phyloP scores from a whole-genome alignment of 2,888 invertebrate species.

The Minunthozetes semirufus region DNA sequence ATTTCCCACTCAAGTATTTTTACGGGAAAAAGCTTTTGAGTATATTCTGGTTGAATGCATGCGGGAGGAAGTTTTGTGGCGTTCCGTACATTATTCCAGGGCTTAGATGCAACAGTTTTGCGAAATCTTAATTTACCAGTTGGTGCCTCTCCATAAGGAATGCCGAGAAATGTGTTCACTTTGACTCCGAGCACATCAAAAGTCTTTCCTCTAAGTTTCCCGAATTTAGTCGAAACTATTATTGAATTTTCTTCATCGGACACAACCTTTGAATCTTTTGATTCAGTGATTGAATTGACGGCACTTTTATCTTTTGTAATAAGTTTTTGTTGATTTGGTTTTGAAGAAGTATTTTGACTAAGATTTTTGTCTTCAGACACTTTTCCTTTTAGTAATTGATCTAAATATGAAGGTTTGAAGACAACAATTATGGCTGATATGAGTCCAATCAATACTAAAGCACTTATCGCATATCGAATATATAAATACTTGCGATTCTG shows the following conservation, averaged over 20 bases:
- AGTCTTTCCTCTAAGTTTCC: constrained; percentile 41
- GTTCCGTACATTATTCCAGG: constrained; percentile 46
- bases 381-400: background rate
- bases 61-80: constrained; percentile 49
- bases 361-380: background rate
- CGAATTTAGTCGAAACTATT: constrained; percentile 46
- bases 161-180: constrained; percentile 47
- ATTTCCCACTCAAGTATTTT: constrained; percentile 44
- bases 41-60: constrained; percentile 44
- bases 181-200: constrained; percentile 43
- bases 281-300: background rate
- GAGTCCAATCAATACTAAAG: background rate
- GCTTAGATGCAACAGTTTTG: constrained; percentile 45
- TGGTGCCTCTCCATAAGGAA: constrained; percentile 50
- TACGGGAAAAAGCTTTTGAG: constrained; percentile 25
- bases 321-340: background rate
- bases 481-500: constrained; percentile 2
- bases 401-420: background rate
- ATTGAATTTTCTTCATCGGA: constrained; percentile 36
- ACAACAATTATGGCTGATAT: background rate
- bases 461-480: background rate
- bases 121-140: constrained; percentile 48
- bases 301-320: background rate
- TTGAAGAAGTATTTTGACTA: background rate
- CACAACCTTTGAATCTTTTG: background rate